Evolutionary conservation across 1,140 invertebrate species (phyloP), one percentile per base, ranked within the genome.

Genomic region (Agrilus planipennis): DNA sequence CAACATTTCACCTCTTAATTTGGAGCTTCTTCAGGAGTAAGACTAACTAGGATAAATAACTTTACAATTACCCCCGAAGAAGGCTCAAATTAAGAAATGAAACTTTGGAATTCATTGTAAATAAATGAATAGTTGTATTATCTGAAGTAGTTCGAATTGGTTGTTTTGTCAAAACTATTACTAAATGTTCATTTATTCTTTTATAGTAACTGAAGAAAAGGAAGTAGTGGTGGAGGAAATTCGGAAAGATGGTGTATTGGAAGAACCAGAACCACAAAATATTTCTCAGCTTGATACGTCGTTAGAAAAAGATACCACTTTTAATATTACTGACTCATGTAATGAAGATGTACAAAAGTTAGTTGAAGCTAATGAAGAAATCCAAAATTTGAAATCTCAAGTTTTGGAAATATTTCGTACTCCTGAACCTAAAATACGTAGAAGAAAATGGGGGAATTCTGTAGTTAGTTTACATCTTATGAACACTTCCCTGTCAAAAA

Each of bases 321-420:
- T 36, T 11, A 23, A 36, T 36, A 15, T 36, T 5, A 22, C 34
- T 36, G 19, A 22, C 11, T 36, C 34, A 36, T 36, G 20, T 36
- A 36, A 21, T 21, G 19, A 18, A 7, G 34, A 36, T 21, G 21
- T 36, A 21, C 18, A 14, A 23, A 12, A 42, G 7, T n/a, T 35
- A 2, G 16, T 42, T 7, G 30, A 32, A n/a, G 22, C 16, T 21
- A 47, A 44, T 25, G 20, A 45, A 38, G 27, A 41, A 44, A 9
- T 32, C n/a, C 31, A 40, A 44, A 27, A 37, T 36, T 6, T 34
- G 14, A 34, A 45, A 42, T 27, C 18, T n/a, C 34, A 34, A 9
- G 21, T 34, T 16, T 19, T 4, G 9, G 12, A 41, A 15, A 9
- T 41, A n/a, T 36, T 36, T 3, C 22, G 6, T 15, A 27, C 22